Base-by-base conservation (phyloP, 2,888 invertebrate genomes). In the Pseudococcus jackbeardsleyi region DNA sequence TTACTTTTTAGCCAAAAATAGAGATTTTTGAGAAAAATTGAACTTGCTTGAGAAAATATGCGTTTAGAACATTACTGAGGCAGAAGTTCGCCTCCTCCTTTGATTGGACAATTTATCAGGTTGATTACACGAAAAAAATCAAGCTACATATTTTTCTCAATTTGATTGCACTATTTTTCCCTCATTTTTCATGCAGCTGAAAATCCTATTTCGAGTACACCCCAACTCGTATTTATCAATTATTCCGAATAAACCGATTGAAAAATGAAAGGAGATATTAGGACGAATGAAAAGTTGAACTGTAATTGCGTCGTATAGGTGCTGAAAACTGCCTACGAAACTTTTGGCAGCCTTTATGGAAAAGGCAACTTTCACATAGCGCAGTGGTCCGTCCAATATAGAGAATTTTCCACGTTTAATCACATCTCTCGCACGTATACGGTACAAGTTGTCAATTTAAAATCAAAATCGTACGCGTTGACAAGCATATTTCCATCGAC, bases 391-490 rank as follows among this genome's bases (percentile, higher is more conserved):
- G 50, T 50, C 50, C 15, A 59, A 64, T 64, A 64, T 8, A 64
- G 22, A 59, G 7, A 33, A 72, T 72, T 72, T 72, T 33, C 33
- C 15, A 33, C 33, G 39, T 72, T 33, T 72, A 72, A 72, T 33
- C 72, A 72, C 33, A 72, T 17, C 33, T 17, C 33, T 72, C 72
- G 5, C 72, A 33, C 33, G 26, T 72, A 26, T 33, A 42, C 9
- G 6, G 33, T 15, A 33, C 39, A 72, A 72, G 33, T 72, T 72
- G 72, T 72, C 72, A 72, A 72, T 72, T 72, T 72, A 72, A 54
- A 72, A 72, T 72, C 72, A 72, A 72, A 72, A 33, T 72, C 64
- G 64, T 22, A 64, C 22, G 33, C 26, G 72, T 72, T 72, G 72
- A 72, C 72, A 72, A 72, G 72, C 39, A 17, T 17, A 33, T 72